A percentile compares a stretch with the other conserved stretches of the same genome.
Conservation (phyloP, 2,797 vertebrate genomes). For the Coracias cyanogaster region DNA sequence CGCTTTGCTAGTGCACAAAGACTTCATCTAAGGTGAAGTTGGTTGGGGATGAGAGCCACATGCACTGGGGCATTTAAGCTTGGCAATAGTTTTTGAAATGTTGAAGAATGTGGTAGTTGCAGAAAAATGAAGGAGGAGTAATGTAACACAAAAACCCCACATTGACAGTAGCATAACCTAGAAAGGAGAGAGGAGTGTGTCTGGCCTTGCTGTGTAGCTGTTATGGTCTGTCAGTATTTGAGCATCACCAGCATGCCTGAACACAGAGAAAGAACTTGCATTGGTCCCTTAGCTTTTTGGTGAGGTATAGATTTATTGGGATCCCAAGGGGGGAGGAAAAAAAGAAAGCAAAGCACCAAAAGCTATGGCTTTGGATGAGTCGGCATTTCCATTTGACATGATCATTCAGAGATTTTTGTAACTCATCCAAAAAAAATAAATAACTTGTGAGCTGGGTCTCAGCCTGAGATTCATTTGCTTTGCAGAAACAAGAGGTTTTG, state of each 20-base stretch:
- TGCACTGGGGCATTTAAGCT: background rate
- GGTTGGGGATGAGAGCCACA: background rate
- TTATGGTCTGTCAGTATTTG: background rate
- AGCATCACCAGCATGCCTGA: conserved; percentile 15
- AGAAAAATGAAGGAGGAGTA: background rate
- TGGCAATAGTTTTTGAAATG: background rate
- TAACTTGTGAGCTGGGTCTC: background rate
- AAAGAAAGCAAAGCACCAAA: background rate
- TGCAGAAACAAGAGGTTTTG: conserved; percentile 62
- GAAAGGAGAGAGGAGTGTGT: background rate
- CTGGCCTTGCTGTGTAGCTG: conserved; percentile 19
- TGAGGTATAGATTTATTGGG: conserved; percentile 18
- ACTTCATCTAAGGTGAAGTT: background rate
- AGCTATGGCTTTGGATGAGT: conserved; percentile 56
- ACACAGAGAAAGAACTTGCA: background rate
- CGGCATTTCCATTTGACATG: conserved; percentile 51
- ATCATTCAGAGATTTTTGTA: conserved; percentile 38
- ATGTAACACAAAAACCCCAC: background rate
- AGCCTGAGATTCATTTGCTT: conserved; percentile 59
- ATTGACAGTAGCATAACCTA: background rate
- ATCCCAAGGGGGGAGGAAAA: background rate
- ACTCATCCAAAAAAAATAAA: conserved; percentile 16
- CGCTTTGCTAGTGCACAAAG: background rate
- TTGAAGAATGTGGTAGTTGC: background rate
- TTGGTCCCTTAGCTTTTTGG: conserved; percentile 56